phyloP scores from a whole-genome alignment of 1,140 invertebrate species.

The Drosophila simulans region DNA sequence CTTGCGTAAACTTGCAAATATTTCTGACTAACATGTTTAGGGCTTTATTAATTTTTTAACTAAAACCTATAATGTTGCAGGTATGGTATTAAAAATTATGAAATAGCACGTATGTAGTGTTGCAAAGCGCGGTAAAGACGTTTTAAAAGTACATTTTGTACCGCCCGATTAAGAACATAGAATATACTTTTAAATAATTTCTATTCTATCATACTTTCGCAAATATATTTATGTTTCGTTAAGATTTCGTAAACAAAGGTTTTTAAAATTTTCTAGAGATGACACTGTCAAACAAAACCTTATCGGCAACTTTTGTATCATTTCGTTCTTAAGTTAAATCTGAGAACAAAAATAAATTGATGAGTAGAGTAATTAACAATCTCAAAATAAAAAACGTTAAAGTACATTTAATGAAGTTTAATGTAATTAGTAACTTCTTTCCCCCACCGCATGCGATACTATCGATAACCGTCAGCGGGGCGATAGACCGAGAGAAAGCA shows the following conservation, averaged over 20 bases:
- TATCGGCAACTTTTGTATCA: neutral
- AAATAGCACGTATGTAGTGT: constrained; percentile 53
- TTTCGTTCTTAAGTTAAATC: neutral
- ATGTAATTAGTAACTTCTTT: neutral
- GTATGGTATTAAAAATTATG: constrained; percentile 26
- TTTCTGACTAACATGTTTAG: constrained; percentile 63
- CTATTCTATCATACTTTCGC: no score
- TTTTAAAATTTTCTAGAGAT: neutral
- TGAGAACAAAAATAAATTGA: no score
- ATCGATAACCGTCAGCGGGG: constrained; percentile 9
- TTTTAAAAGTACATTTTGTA: neutral
- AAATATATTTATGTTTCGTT: no score
- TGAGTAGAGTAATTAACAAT: no score
- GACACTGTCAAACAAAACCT: neutral
- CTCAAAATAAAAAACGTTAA: no score
- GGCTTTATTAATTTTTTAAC: constrained; percentile 43
- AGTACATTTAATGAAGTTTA: no score
- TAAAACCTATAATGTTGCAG: constrained; percentile 10
- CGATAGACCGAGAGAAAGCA: constrained; percentile 30
- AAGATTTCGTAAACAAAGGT: neutral
- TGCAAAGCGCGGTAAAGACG: constrained; percentile 31
- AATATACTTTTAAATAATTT: no score
- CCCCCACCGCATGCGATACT: neutral
- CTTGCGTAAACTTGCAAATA: constrained; percentile 50
- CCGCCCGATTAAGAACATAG: neutral